Percentiles rank a stretch among this genome's conserved stretches.
phyloP scores from a whole-genome alignment of 2,113 vertebrate species.

The Peucedramus taeniatus region DNA sequence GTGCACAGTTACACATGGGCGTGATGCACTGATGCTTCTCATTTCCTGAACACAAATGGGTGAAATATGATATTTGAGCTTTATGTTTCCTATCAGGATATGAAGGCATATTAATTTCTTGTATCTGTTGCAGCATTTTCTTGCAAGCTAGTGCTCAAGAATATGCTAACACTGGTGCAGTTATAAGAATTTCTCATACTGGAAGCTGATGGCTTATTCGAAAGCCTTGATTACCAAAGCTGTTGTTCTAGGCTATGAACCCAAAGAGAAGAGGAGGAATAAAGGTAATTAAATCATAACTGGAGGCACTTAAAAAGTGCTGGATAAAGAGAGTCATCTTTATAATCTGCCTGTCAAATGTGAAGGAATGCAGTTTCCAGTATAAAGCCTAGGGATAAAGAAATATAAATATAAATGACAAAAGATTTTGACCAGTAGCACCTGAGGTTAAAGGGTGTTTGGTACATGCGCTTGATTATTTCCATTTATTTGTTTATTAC shows the following conservation, averaged over 20 bases:
- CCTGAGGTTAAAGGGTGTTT: neutral
- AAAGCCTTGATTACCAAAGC: constrained; percentile 6
- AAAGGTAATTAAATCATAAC: constrained; percentile 44
- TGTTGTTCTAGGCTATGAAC: constrained; percentile 13
- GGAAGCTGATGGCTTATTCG: neutral
- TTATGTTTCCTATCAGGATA: neutral
- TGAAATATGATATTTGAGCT: neutral
- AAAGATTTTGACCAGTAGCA: neutral
- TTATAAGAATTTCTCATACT: constrained; percentile 8
- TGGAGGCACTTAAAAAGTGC: constrained; percentile 3
- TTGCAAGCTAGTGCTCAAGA: constrained; percentile 19
- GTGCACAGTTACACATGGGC: neutral
- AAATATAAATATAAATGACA: neutral
- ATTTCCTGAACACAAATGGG: neutral
- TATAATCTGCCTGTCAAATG: constrained; percentile 23
- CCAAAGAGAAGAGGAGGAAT: neutral
- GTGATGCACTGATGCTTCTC: neutral
- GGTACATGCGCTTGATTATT: neutral
- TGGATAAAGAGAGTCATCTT: neutral
- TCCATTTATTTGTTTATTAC: neutral
- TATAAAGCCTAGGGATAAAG: neutral
- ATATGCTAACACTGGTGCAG: neutral
- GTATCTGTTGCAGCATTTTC: neutral
- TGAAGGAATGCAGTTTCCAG: neutral
- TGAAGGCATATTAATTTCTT: constrained; percentile 12